These are phyloP conservation scores for Achatina immaculata DNA, from an alignment of 1,140 invertebrate genomes.

Conservation along the genomic window DNA sequence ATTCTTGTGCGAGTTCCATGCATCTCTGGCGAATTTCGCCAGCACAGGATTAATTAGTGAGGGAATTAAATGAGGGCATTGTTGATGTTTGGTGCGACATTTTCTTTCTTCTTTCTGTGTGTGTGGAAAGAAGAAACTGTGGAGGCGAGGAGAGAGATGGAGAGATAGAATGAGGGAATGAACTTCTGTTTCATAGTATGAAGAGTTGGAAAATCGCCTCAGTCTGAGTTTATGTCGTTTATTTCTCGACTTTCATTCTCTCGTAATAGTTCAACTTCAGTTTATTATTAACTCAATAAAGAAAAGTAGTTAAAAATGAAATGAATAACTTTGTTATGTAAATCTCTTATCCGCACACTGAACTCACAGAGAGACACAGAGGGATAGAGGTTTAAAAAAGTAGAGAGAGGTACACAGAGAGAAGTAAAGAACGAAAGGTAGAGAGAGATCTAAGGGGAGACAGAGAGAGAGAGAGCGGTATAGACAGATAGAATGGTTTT, in stretches of 20 bases:
- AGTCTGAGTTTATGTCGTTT: too few relatives aligned
- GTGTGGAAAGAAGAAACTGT: not conserved
- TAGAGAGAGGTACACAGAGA: not conserved
- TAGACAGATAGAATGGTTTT: not conserved
- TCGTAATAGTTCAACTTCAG: too few relatives aligned
- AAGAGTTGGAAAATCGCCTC: too few relatives aligned
- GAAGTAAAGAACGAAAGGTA: not conserved
- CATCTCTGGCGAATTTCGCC: not conserved
- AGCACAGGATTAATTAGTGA: not conserved
- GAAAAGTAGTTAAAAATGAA: not conserved
- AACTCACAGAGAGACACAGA: not conserved
- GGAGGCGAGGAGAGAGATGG: not conserved
- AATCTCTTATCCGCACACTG: too few relatives aligned
- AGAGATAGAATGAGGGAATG: not conserved
- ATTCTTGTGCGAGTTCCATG: not conserved
- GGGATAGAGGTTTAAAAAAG: slow-evolving; percentile 4
- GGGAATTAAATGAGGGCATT: not conserved
- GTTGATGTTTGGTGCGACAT: not conserved
- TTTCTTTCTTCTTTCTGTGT: not conserved
- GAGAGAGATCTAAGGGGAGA: not conserved
- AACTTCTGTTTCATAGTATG: too few relatives aligned
- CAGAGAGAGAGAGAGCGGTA: not conserved
- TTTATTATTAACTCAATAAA: not conserved
- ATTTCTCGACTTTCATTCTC: too few relatives aligned
- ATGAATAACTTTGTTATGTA: too few relatives aligned